Percentiles rank a stretch among this genome's conserved stretches.
phyloP scores from a whole-genome alignment of 2,113 vertebrate species.

The Larimichthys crocea region DNA sequence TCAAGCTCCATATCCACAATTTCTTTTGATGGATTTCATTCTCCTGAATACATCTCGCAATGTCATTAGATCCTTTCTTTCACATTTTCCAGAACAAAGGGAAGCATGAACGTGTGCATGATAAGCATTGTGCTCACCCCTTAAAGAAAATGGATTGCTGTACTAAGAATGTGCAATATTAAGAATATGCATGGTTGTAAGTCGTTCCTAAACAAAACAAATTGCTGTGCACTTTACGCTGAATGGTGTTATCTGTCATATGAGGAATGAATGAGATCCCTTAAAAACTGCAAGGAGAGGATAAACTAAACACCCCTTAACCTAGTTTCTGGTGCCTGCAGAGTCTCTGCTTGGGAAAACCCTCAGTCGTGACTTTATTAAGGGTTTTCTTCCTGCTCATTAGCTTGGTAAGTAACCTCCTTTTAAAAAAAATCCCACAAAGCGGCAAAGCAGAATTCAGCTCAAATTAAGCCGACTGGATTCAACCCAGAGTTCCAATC shows the following conservation, averaged over 20 bases:
- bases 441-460: constrained; percentile 59
- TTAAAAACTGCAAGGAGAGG: constrained; percentile 64
- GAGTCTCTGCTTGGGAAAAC: constrained; percentile 46
- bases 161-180: constrained; percentile 67
- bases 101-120: constrained; percentile 81
- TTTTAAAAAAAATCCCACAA: constrained; percentile 60
- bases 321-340: constrained; percentile 55
- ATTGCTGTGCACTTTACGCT: constrained; percentile 64
- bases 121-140: constrained; percentile 79
- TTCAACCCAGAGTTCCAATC: constrained; percentile 65
- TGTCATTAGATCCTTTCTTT: constrained; percentile 51
- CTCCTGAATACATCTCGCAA: constrained; percentile 46
- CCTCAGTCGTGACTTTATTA: constrained; percentile 54
- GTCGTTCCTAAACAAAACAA: constrained; percentile 64
- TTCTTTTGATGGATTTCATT: constrained; percentile 66
- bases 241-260: constrained; percentile 71
- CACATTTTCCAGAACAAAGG: constrained; percentile 33
- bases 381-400: constrained; percentile 60
- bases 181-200: constrained; percentile 75
- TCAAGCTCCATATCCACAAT: constrained; percentile 51
- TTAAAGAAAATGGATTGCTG: constrained; percentile 63
- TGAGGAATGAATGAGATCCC: constrained; percentile 62
- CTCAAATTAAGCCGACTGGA: constrained; percentile 68
- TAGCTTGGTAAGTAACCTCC: constrained; percentile 71
- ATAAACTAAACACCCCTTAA: constrained; percentile 56